Evolutionary conservation across 2,113 vertebrate genomes (phyloP), one percentile per base, ranked within the genome.

Genomic region (Gambusia affinis): DNA sequence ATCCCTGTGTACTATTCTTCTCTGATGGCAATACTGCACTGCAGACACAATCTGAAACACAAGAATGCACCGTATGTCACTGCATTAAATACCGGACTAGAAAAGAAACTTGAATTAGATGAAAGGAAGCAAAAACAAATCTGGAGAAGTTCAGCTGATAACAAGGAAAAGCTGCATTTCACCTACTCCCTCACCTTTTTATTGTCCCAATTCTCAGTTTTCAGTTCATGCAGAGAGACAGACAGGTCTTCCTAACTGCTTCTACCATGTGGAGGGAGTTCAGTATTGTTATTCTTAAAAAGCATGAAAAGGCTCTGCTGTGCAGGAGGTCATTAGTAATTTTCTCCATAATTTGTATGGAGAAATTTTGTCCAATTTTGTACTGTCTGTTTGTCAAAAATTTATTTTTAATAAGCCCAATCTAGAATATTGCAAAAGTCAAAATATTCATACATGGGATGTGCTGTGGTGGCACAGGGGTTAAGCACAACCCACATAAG

Each of bases 11-110:
- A 99, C 98, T 91, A 99, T 98, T 90, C 94, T 96, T 81, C 97
- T 97, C 83, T 99, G 98, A 91, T 99, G 98, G 86, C 98, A 99
- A 91, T 98, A 99, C 91, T 99, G 97, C 79, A 99, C 98, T 79
- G 98, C 97, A 91, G 97, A 99, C 35, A 99, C 98, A 86, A 99
- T 99, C 98, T 99, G 94, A 91, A 97, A 96, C 80, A 92, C 60
- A 92, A 15, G 81, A 19, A 76, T 15, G 85, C 15, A 62, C 27
- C 44, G 70, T 4, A 14, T 1, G 19, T 60, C 47, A 65, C 1
- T 33, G 35, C 11, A 7, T 47, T 19, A 47, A 19, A 47, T 47
- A 47, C 44, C 4, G 7, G 63, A 28, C 0, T 12, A 37, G 3
- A 72, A 8, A 17, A 27, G n/a, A 61, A 29, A 30, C 14, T 22